Base-by-base conservation (phyloP, 2,888 invertebrate species). In the Gibbula magus region DNA sequence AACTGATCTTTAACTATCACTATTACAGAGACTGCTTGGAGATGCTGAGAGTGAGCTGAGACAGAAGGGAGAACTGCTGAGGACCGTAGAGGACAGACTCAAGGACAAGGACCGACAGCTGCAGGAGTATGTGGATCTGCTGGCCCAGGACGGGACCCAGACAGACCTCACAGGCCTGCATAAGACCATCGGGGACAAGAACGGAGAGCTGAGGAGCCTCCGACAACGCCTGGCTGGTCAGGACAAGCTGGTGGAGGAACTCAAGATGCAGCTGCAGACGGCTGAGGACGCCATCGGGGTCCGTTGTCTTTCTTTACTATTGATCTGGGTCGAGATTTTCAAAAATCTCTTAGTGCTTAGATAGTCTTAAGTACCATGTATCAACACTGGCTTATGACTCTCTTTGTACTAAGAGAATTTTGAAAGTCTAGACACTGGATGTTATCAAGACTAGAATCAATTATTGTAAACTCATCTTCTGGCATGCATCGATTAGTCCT, bases 261-360 rank as follows among this genome's bases (percentile, higher is more conserved):
- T 88, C 56, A 88, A 87, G 76, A 86, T 86, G 73, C 87, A 87
- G 85, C 77, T 89, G 52, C 74, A 87, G 22, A 83, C 82, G 32
- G 82, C 86, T 13, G 87, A 89, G 79, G 86, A 88, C 29, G 85
- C 86, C 18, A 85, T 88, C 51, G 86, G 88, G 81, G 87, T 87
- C 80, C 73, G 81, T 80, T 39, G 54, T 53, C 18, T 20, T 13
- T 4, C 25, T 53, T 0, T n/a, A n/a, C n/a, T n/a, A n/a, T n/a
- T n/a, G n/a, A n/a, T n/a, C n/a, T n/a, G n/a, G n/a, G n/a, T n/a
- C n/a, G n/a, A n/a, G n/a, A n/a, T n/a, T n/a, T n/a, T n/a, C n/a
- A n/a, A n/a, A n/a, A n/a, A n/a, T n/a, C n/a, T n/a, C n/a, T n/a
- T n/a, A n/a, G n/a, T n/a, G n/a, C n/a, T n/a, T n/a, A n/a, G n/a